Base-by-base conservation (phyloP, 2,888 invertebrate species). In the Pseudococcus viburni region DNA sequence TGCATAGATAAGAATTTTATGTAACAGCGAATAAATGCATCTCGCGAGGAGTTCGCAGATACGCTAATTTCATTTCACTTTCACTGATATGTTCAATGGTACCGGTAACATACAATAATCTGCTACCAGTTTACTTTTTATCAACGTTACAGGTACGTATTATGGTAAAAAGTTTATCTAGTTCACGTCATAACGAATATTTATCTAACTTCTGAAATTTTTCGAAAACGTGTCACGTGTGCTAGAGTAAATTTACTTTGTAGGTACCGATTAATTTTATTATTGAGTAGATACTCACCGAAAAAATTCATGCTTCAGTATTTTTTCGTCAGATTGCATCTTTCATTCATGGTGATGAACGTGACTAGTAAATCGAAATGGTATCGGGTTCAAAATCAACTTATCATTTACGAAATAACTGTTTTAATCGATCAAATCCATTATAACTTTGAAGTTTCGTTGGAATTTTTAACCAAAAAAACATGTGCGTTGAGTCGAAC, bases 51-150 rank as follows among this genome's bases (percentile, higher is more conserved):
- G 80, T 19, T 42, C 19, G 9, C 80, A 83, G 42, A 83, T 83
- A 19, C 46, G 80, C 46, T 8, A 83, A 83, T 83, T 83, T 83
- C 80, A 19, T 83, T 83, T 83, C 80, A 83, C 80, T 83, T 83
- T 83, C 80, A 83, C 80, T 83, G 46, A 46, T 42, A 46, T 46
- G 22, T 64, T 64, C 64, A 22, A 64, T 83, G 33, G 73, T 17
- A 68, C 26, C 26, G 64, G 6, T 64, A 73, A 26, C 68, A 17
- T 15, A 7, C 17, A 15, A 33, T 33, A 73, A 73, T 73, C 33
- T 73, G 17, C 33, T 73, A 73, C 73, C 73, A 73, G 73, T 39
- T 73, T 33, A 33, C 15, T 73, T 39, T 73, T 26, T 42, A 5
- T 73, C 17, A 73, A 39, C 73, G 39, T 17, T 17, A 73, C 8